These are phyloP conservation scores for Matsumyia berberina DNA, from an alignment of 2,888 invertebrate genomes.

Conservation along the genomic window DNA sequence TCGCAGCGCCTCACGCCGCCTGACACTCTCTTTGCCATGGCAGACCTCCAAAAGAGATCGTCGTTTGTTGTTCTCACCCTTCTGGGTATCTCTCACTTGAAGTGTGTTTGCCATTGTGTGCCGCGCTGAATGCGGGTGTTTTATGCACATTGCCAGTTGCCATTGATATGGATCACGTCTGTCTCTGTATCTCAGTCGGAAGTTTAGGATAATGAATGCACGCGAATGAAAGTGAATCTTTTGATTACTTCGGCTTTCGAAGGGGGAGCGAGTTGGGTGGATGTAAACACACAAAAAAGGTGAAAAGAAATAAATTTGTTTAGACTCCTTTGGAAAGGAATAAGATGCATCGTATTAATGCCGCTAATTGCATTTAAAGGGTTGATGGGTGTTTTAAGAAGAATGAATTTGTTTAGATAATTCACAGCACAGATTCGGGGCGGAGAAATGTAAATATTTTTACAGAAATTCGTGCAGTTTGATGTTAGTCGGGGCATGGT, in stretches of 20 bases:
- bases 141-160: slow-evolving; percentile 35
- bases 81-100: slow-evolving; percentile 57
- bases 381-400: slow-evolving; percentile 11
- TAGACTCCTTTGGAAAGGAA: slow-evolving; percentile 10
- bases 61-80: slow-evolving; percentile 59
- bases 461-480: background rate
- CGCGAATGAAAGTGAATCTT: slow-evolving; percentile 51
- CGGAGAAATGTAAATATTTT: slow-evolving; percentile 27
- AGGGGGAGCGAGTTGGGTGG: background rate
- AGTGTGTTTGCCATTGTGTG: slow-evolving; percentile 65
- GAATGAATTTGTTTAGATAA: slow-evolving; percentile 32
- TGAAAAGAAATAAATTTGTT: slow-evolving; percentile 42
- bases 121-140: slow-evolving; percentile 57
- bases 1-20: slow-evolving; percentile 25
- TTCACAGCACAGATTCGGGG: background rate
- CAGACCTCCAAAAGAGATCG: slow-evolving; percentile 67
- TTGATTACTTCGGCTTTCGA: slow-evolving; percentile 4
- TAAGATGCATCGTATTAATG: slow-evolving; percentile 10
- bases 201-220: slow-evolving; percentile 43
- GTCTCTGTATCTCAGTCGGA: slow-evolving; percentile 49
- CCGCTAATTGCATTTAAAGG: slow-evolving; percentile 24
- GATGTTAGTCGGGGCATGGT: background rate
- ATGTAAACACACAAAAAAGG: slow-evolving; percentile 37
- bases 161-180: slow-evolving; percentile 64
- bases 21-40: slow-evolving; percentile 31